Conservation (phyloP, 2,888 invertebrate genomes). For the Chymomyza amoena region DNA sequence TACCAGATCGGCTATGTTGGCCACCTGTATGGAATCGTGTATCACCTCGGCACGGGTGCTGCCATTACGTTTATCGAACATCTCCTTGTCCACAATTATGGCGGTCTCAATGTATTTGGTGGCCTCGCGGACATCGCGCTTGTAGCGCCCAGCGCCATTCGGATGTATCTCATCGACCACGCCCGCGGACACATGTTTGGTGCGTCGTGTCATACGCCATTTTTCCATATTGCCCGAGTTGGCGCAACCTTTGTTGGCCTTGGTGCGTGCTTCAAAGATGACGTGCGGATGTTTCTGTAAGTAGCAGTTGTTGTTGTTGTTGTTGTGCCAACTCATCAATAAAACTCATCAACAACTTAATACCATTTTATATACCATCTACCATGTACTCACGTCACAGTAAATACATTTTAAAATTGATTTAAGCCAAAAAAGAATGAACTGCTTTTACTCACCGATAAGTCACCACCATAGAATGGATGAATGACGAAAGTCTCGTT, state of each 20-base stretch:
- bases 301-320: too few relatives aligned
- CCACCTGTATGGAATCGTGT: slow-evolving; percentile 97
- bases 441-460: slow-evolving; percentile 87
- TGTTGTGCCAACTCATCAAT: too few relatives aligned
- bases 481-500: slow-evolving; percentile 99
- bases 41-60: slow-evolving; percentile 92
- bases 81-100: slow-evolving; percentile 96
- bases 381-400: neutral
- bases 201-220: slow-evolving; percentile 84
- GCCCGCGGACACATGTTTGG: slow-evolving; percentile 81
- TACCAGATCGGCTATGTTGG: slow-evolving; percentile 98
- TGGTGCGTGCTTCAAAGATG: slow-evolving; percentile 95
- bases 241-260: slow-evolving; percentile 94
- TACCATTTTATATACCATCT: neutral
- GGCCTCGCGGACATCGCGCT: slow-evolving; percentile 91
- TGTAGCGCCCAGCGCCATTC: slow-evolving; percentile 79
- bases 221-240: slow-evolving; percentile 86
- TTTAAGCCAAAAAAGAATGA: neutral
- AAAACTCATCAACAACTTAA: too few relatives aligned
- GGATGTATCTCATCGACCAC: slow-evolving; percentile 77
- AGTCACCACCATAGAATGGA: slow-evolving; percentile 97
- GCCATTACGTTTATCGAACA: slow-evolving; percentile 95
- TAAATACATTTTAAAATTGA: neutral
- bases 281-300: slow-evolving; percentile 97
- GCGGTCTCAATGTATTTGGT: slow-evolving; percentile 98